Evolutionary conservation across 2,888 invertebrate genomes (phyloP).

Genomic region (Mamestra brassicae): DNA sequence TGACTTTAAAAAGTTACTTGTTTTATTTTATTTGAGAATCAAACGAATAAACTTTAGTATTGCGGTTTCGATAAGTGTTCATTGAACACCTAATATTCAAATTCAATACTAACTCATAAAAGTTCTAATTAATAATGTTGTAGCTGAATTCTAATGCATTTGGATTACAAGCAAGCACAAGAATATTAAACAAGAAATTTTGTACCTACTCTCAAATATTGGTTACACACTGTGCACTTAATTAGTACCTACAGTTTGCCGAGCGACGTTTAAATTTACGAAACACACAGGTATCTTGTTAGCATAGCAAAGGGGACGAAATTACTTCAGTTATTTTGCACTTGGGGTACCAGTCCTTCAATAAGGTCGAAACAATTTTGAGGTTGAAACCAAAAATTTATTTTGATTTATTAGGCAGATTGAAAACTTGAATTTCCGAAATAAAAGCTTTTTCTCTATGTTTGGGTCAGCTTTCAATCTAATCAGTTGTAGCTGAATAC

Average conservation of each 20-base stretch:
- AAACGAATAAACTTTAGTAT: constrained; percentile 8
- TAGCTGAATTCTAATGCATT: neutral
- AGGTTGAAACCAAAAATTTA: neutral
- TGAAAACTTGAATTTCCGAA: too few relatives aligned
- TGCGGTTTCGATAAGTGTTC: constrained; percentile 13
- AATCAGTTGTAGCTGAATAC: too few relatives aligned
- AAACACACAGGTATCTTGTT: constrained; percentile 43
- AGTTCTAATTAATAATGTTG: neutral
- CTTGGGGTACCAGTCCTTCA: neutral
- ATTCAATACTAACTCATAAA: neutral
- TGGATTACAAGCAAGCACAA: constrained; percentile 13
- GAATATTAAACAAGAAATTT: constrained; percentile 29
- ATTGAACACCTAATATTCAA: constrained; percentile 6
- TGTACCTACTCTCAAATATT: constrained; percentile 22
- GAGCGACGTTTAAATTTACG: constrained; percentile 39
- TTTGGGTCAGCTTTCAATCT: too few relatives aligned
- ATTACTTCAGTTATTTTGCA: constrained; percentile 18
- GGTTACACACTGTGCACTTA: constrained; percentile 38
- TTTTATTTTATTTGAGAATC: constrained; percentile 18
- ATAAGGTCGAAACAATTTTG: neutral
- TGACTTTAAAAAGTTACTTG: neutral
- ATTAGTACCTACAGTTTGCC: constrained; percentile 39
- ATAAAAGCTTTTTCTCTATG: too few relatives aligned
- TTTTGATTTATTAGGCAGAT: neutral
- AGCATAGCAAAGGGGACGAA: constrained; percentile 13